Percentiles rank a stretch among this genome's conserved stretches.
phyloP scores from a whole-genome alignment of 2,888 invertebrate genomes.

The Pseudoips prasinana region DNA sequence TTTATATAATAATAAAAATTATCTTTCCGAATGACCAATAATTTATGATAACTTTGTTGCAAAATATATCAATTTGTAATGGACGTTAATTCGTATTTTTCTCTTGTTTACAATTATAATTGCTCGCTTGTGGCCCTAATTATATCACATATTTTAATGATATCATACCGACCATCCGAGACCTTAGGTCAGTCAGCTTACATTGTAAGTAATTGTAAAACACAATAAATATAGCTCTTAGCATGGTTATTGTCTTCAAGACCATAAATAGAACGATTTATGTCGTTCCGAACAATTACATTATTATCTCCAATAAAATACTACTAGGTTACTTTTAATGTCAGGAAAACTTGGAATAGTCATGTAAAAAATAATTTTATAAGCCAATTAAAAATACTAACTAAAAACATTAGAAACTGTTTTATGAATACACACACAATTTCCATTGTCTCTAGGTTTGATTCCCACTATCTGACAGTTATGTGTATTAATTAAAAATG shows the following conservation, averaged over 20 bases:
- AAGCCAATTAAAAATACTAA: constrained; percentile 36
- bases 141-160: too few relatives aligned
- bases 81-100: constrained; percentile 1
- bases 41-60: constrained; percentile 3
- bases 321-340: too few relatives aligned
- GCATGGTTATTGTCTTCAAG: too few relatives aligned
- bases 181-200: too few relatives aligned
- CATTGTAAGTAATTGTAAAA: too few relatives aligned
- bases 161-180: too few relatives aligned
- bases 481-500: constrained; percentile 67
- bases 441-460: constrained; percentile 55
- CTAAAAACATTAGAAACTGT: constrained; percentile 57
- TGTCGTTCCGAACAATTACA: too few relatives aligned
- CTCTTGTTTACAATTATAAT: background rate
- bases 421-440: constrained; percentile 53
- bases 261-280: too few relatives aligned
- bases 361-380: constrained; percentile 18
- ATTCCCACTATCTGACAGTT: constrained; percentile 73
- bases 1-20: constrained; percentile 28
- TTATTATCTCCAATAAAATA: too few relatives aligned
- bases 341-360: background rate
- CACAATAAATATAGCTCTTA: too few relatives aligned
- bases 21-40: constrained; percentile 26
- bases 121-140: constrained; percentile 11
- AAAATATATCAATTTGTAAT: constrained; percentile 2